Base-by-base conservation (phyloP, 2,888 invertebrate genomes). In the Leptinotarsa tumamoca region DNA sequence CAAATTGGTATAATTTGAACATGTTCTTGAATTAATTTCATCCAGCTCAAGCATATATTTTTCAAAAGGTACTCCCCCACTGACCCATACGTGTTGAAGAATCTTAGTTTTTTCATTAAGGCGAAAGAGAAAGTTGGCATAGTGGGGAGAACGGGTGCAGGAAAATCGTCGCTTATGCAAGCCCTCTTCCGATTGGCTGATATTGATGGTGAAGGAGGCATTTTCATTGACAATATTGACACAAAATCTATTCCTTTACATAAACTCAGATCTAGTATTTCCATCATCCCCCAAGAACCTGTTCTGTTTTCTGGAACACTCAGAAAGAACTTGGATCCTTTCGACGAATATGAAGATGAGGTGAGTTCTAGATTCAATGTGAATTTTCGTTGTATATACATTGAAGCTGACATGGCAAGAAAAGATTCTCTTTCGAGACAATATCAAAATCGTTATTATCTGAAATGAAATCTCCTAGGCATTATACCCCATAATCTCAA, bases 271-370 rank as follows among this genome's bases (percentile, higher is more conserved):
- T 92, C 93, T 27, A 93, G 92, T 85, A 91, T 96, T 79, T 94
- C 95, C 4, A 95, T 96, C 84, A 96, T 96, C 66, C 95, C 96
- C 0, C 96, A 96, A 87, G 95, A 95, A 84, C 95, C 96, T 0
- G 94, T 95, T 72, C 89, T 96, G 70, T 95, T 98, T 89, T 94
- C 95, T 0, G 97, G 96, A 63, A 94, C 95, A 3, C 91, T 98
- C 90, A 90, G 97, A 3, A 94, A 94, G 85, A 98, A 98, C 89
- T 90, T 98, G 75, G 97, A 97, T 89, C 97, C 97, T 1, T 97
- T 97, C 87, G 92, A 94, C 79, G 93, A 94, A 83, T 94, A 94
- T 84, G 90, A 92, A 0, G 97, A 97, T 82, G 91, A 91, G 15
- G 91, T 93, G 77, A 74, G 79, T 71, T 13, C 21, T 23, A 13